Percentiles rank a stretch among this genome's conserved stretches.
These are phyloP conservation scores for Poliocrania exsul DNA, from an alignment of 2,797 vertebrate species.

Conservation along the genomic window DNA sequence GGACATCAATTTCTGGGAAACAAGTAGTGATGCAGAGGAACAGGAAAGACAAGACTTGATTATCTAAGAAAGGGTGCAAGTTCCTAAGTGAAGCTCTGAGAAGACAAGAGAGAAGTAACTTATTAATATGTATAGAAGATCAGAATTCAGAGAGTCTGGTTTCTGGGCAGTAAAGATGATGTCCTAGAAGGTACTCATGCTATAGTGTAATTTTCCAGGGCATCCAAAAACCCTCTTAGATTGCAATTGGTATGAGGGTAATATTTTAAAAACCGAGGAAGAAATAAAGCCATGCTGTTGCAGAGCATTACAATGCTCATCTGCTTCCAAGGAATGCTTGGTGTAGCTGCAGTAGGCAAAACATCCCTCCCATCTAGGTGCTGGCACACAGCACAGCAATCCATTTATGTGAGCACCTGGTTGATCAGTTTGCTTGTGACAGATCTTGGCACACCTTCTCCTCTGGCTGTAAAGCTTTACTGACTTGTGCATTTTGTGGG, in stretches of 20 bases:
- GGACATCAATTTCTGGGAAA: not conserved
- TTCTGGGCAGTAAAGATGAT: not conserved
- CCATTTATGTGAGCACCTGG: slow-evolving; percentile 41
- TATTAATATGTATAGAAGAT: not conserved
- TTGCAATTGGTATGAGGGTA: not conserved
- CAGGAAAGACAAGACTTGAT: not conserved
- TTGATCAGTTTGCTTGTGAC: slow-evolving; percentile 22
- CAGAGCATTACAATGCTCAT: not conserved
- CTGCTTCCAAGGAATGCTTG: not conserved
- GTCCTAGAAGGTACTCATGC: not conserved
- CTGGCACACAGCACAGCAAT: not conserved
- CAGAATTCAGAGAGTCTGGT: not conserved
- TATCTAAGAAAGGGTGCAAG: not conserved
- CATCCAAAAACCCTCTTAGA: not conserved
- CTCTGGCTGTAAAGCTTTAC: slow-evolving; percentile 36
- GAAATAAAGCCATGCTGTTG: not conserved
- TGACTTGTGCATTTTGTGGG: not conserved
- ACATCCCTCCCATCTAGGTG: not conserved
- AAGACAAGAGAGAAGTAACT: not conserved
- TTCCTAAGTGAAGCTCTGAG: not conserved
- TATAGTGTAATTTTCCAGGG: not conserved
- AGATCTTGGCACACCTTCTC: not conserved
- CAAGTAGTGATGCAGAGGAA: not conserved
- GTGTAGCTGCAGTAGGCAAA: slow-evolving; percentile 14
- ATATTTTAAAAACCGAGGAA: not conserved